Base-by-base conservation (phyloP, 2,797 vertebrate species). In the Luscinia luscinia region DNA sequence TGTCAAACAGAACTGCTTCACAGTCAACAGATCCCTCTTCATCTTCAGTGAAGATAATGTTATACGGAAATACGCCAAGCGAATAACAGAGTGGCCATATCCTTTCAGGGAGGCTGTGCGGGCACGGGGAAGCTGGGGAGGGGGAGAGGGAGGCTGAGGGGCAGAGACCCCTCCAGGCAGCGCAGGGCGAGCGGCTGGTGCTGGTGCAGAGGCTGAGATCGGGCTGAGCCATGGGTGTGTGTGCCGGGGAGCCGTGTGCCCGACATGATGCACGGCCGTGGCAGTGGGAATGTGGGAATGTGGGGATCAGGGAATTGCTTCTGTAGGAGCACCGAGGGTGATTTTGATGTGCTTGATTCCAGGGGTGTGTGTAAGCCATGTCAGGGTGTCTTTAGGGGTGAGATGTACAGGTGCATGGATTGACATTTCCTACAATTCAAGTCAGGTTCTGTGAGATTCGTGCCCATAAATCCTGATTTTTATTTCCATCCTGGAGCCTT, bases 61-160 rank as follows among this genome's bases (percentile, higher is more conserved):
- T 97, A 99, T 99, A 95, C 98, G 99, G 96, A 99, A 99, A 98
- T 99, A 99, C 83, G 99, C 99, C 98, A 99, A 99, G 98, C 98
- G 99, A 98, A 99, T 99, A 98, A 99, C 99, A 8, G 99, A 99
- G 96, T 99, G 99, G 99, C 99, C 99, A 99, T 99, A 99, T 99
- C 99, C 99, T 99, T 98, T 87, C 61, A 22, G 84, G 61, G 85
- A 79, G 79, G 41, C 22, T 48, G 76, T 81, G 93, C 51, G 93
- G 86, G 91, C 62, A 91, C 0, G 45, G 9, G 85, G 78, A 78
- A 43, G 80, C 46, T 52, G 89, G 91, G 94, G 74, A 69, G 63
- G 73, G 63, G 69, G 61, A 68, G 77, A 54, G 70, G 72, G 78
- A 67, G 64, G 18, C 15, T 6, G 52, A 23, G 79, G 79, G 72